phyloP scores from a whole-genome alignment of 1,140 invertebrate species.

The Eriosoma lanigerum region DNA sequence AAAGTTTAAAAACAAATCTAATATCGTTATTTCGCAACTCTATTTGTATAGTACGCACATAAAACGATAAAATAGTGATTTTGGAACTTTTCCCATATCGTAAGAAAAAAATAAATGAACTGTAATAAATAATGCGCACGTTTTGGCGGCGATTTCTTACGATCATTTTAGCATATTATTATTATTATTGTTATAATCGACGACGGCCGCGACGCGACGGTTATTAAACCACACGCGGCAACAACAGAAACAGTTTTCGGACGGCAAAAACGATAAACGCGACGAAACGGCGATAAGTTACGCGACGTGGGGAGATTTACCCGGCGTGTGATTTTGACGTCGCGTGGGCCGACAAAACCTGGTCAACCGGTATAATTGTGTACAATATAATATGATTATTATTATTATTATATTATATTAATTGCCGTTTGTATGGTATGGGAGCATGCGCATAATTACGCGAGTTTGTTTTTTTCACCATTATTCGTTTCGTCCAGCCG shows the following conservation, averaged over 20 bases:
- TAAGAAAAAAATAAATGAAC: no score
- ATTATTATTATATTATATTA: no score
- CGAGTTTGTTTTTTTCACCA: background rate
- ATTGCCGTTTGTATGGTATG: background rate
- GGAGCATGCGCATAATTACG: background rate
- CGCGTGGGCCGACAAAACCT: constrained; percentile 20
- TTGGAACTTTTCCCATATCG: no score
- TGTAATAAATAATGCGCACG: background rate
- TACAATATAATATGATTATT: no score
- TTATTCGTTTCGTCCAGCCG: background rate
- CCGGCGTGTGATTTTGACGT: constrained; percentile 46
- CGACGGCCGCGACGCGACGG: background rate
- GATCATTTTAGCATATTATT: background rate
- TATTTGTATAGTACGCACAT: no score
- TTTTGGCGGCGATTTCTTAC: background rate
- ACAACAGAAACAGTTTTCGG: background rate
- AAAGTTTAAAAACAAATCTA: no score
- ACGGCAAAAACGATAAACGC: background rate
- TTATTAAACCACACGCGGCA: background rate
- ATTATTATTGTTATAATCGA: no score
- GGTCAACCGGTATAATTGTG: constrained; percentile 6
- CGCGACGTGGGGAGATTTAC: background rate
- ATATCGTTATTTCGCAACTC: no score
- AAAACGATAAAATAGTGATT: no score
- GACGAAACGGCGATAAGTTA: background rate